Conservation (phyloP, 2,797 vertebrate species). For the Helarctos malayanus region DNA sequence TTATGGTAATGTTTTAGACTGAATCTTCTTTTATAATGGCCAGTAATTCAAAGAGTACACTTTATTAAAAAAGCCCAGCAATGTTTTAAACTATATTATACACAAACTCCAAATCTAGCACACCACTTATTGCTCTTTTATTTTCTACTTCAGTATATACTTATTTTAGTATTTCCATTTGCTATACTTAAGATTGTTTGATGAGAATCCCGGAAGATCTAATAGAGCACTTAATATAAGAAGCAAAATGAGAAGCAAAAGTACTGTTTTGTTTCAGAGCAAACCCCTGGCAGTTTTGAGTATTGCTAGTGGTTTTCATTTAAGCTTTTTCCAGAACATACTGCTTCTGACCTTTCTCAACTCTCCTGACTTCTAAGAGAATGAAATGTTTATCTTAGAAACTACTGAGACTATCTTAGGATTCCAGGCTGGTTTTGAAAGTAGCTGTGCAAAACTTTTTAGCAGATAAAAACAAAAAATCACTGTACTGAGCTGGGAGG, state of each 20-base stretch:
- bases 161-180: neutral
- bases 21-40: constrained; percentile 44
- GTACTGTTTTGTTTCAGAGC: constrained; percentile 2
- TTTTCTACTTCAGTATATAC: constrained; percentile 16
- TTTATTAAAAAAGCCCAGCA: neutral
- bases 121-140: neutral
- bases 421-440: neutral
- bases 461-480: constrained; percentile 31
- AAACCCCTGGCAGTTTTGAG: neutral
- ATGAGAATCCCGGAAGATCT: neutral
- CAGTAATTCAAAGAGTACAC: constrained; percentile 45
- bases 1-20: constrained; percentile 55
- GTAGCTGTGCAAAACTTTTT: neutral
- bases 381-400: constrained; percentile 47
- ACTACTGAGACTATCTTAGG: neutral
- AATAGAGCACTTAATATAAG: neutral
- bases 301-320: neutral
- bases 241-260: neutral
- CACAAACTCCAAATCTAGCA: neutral
- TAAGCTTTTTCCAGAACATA: constrained; percentile 31
- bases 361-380: neutral
- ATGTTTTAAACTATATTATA: constrained; percentile 44
- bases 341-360: constrained; percentile 54
- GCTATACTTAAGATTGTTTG: neutral
- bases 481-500: neutral